A percentile compares a stretch with the other conserved stretches of the same genome.
These are phyloP conservation scores for Euplexia lucipara DNA, from an alignment of 2,888 invertebrate species.

Conservation along the genomic window DNA sequence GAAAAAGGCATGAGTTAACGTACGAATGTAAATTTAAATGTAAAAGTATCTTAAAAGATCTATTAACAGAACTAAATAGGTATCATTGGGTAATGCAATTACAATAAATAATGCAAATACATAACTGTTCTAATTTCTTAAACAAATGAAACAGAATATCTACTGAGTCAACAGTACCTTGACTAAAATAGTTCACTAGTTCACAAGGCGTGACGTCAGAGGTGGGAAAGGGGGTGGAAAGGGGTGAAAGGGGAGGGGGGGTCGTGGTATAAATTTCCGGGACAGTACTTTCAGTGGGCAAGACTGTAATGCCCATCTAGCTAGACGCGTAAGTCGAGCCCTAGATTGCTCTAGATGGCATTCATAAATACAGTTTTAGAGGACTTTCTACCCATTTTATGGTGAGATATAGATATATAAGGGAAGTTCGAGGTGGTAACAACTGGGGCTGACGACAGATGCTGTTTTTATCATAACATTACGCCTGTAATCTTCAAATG, in stretches of 20 bases:
- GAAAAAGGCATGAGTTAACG: no score
- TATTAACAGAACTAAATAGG: no score
- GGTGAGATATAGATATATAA: conserved; percentile 32
- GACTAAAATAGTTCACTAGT: conserved; percentile 48
- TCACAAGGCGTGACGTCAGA: conserved; percentile 52
- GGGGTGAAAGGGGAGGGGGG: conserved; percentile 18
- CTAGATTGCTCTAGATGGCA: conserved; percentile 34
- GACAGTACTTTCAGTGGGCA: conserved; percentile 47
- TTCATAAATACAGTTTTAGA: conserved; percentile 41
- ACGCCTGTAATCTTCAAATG: no score
- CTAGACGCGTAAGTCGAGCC: conserved; percentile 38
- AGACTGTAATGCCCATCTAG: conserved; percentile 49
- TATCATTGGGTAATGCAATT: no score
- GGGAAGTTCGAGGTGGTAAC: conserved; percentile 4
- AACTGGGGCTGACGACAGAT: conserved; percentile 11
- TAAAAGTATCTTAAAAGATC: no score
- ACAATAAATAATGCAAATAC: no score
- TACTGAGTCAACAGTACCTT: conserved; percentile 21
- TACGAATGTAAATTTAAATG: no score
- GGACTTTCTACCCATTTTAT: conserved; percentile 35
- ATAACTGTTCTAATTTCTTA: not conserved
- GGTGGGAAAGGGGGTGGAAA: conserved; percentile 22
- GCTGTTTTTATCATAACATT: no score
- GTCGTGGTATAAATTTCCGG: conserved; percentile 47
- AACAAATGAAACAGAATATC: conserved; percentile 18